Conservation (phyloP, 2,113 vertebrate genomes). For the Maccullochella peelii region DNA sequence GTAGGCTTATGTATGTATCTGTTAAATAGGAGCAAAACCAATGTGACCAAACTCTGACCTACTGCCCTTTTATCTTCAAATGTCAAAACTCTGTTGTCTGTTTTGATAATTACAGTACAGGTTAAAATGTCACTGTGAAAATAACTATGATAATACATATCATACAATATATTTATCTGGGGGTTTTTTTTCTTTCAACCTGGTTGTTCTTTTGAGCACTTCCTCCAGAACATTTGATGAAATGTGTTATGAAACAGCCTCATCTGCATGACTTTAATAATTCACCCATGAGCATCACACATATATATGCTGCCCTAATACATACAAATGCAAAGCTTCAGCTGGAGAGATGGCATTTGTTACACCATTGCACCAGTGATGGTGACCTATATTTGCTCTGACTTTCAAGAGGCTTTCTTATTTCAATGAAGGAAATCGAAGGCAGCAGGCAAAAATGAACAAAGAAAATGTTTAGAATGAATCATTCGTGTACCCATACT, state of each 20-base stretch:
- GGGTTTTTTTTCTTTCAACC: background rate
- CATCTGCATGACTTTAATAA: constrained; percentile 67
- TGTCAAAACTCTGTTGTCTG: background rate
- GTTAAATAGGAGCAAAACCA: background rate
- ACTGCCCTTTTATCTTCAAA: background rate
- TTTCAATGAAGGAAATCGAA: constrained; percentile 53
- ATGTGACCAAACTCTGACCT: background rate
- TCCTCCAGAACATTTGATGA: constrained; percentile 36
- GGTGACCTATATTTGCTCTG: constrained; percentile 78
- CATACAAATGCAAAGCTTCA: constrained; percentile 76
- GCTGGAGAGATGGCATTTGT: constrained; percentile 66
- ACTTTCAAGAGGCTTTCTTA: constrained; percentile 51
- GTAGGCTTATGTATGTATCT: background rate
- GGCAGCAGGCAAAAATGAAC: constrained; percentile 51
- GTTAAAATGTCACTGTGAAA: background rate
- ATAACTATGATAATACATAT: background rate
- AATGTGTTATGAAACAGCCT: constrained; percentile 54
- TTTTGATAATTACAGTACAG: background rate
- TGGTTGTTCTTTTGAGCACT: constrained; percentile 45
- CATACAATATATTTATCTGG: background rate
- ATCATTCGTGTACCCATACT: constrained; percentile 29
- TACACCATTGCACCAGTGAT: constrained; percentile 57
- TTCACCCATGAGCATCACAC: constrained; percentile 48
- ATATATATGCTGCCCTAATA: constrained; percentile 59
- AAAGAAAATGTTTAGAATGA: constrained; percentile 46